phyloP scores from a whole-genome alignment of 2,888 invertebrate genomes.

The Eupithecia insigniata region DNA sequence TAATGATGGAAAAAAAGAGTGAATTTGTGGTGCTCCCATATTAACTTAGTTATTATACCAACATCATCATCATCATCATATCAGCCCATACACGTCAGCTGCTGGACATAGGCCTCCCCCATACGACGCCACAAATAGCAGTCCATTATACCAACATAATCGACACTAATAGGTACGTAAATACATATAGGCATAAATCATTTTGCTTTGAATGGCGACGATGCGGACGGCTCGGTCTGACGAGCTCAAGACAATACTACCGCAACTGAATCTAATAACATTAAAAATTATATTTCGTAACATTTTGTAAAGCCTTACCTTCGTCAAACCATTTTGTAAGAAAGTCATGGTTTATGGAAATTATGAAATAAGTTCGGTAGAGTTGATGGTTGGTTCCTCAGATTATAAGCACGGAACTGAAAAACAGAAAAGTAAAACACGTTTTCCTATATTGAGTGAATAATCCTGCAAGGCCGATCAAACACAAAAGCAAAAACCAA shows the following conservation, averaged over 20 bases:
- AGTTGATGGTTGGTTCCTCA: not conserved
- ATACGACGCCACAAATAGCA: too few species aligned
- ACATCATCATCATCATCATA: too few species aligned
- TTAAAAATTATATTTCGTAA: constrained; percentile 58
- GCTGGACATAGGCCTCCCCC: too few species aligned
- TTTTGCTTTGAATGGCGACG: not conserved
- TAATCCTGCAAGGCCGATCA: too few species aligned
- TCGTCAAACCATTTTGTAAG: constrained; percentile 53
- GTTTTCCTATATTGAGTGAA: too few species aligned
- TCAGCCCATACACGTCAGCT: too few species aligned
- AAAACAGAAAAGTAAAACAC: not conserved
- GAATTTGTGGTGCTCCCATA: not conserved
- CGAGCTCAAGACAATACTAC: constrained; percentile 43
- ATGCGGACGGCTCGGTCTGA: constrained; percentile 33
- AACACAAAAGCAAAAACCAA: too few species aligned
- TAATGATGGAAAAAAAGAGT: not conserved
- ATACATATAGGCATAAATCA: too few species aligned
- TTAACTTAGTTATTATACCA: not conserved
- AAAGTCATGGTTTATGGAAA: constrained; percentile 49
- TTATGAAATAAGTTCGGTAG: constrained; percentile 40
- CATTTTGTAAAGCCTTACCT: constrained; percentile 41
- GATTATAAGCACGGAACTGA: not conserved
- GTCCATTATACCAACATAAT: not conserved
- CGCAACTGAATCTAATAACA: constrained; percentile 59
- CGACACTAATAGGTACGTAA: not conserved